Percentiles rank a stretch among this genome's conserved stretches.
Evolutionary conservation across 2,888 invertebrate species (phyloP).

Genomic region (Oscheius myriophilus): DNA sequence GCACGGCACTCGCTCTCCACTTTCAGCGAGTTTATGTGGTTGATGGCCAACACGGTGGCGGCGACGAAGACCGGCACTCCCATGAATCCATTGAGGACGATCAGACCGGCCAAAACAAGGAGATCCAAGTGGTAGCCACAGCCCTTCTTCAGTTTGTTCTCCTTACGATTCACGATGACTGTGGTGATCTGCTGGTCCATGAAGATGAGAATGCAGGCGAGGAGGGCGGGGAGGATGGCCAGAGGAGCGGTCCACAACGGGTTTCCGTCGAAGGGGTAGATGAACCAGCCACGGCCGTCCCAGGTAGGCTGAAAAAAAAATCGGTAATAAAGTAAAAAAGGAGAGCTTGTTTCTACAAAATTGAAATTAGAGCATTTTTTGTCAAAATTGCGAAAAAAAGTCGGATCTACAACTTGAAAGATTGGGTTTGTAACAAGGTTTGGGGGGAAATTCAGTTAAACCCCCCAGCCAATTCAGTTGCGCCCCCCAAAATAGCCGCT

Average conservation of each 20-base stretch:
- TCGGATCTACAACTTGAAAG: background rate
- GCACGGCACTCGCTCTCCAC: constrained; percentile 92
- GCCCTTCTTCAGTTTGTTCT: constrained; percentile 92
- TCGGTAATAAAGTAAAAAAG: background rate
- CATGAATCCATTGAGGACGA: constrained; percentile 88
- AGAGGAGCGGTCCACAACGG: constrained; percentile 86
- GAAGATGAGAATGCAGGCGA: constrained; percentile 95
- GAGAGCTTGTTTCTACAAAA: background rate
- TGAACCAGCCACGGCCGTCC: constrained; percentile 69
- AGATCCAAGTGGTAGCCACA: constrained; percentile 95
- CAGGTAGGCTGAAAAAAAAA: constrained; percentile 66
- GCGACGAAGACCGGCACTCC: constrained; percentile 87
- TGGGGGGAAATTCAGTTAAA: too few relatives aligned
- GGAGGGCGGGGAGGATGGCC: constrained; percentile 87
- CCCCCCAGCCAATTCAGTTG: too few relatives aligned
- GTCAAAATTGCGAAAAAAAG: constrained; percentile 3
- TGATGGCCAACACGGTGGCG: constrained; percentile 94
- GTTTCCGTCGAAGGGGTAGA: constrained; percentile 75
- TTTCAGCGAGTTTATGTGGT: constrained; percentile 92
- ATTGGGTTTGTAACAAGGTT: too few relatives aligned
- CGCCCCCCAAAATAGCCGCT: too few relatives aligned
- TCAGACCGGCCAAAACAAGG: constrained; percentile 86
- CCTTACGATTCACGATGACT: constrained; percentile 96
- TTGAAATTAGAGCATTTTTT: background rate
- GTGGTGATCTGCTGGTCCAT: constrained; percentile 99